phyloP scores from a whole-genome alignment of 2,888 invertebrate species.

The Phaonia tiefii region DNA sequence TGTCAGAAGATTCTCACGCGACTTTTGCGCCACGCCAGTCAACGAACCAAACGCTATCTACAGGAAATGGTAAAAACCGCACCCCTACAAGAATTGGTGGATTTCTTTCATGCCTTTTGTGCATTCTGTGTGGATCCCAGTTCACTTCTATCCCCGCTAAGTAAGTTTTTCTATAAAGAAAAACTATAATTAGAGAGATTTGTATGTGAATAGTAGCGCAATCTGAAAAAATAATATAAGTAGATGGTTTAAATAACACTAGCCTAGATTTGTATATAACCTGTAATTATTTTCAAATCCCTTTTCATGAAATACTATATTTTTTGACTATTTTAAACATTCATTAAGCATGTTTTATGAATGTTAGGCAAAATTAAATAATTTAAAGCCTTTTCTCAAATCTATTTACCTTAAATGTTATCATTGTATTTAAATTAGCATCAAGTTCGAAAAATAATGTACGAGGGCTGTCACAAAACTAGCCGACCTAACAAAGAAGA shows the following conservation, averaged over 20 bases:
- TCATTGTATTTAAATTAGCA: too few relatives aligned
- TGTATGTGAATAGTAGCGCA: conserved; percentile 39
- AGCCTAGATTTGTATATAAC: too few relatives aligned
- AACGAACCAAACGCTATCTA: conserved; percentile 82
- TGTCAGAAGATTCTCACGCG: conserved; percentile 89
- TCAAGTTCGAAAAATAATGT: too few relatives aligned
- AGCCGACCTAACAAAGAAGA: too few relatives aligned
- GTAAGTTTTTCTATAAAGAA: conserved; percentile 83
- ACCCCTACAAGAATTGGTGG: conserved; percentile 91
- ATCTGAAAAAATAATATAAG: conserved; percentile 33
- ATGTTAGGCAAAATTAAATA: too few relatives aligned
- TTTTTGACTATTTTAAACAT: too few relatives aligned
- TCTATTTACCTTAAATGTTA: too few relatives aligned
- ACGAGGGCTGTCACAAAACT: too few relatives aligned
- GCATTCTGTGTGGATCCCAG: conserved; percentile 97
- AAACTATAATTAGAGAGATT: conserved; percentile 16
- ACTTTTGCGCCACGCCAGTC: conserved; percentile 85
- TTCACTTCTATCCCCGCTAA: conserved; percentile 91
- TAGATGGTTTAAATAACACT: conserved; percentile 55
- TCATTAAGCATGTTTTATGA: too few relatives aligned
- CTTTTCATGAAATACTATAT: too few relatives aligned
- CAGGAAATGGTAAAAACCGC: conserved; percentile 89
- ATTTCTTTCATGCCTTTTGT: conserved; percentile 96
- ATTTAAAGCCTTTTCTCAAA: too few relatives aligned
- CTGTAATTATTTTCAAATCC: too few relatives aligned